phyloP scores from a whole-genome alignment of 1,140 invertebrate genomes.

The Formica selysi region DNA sequence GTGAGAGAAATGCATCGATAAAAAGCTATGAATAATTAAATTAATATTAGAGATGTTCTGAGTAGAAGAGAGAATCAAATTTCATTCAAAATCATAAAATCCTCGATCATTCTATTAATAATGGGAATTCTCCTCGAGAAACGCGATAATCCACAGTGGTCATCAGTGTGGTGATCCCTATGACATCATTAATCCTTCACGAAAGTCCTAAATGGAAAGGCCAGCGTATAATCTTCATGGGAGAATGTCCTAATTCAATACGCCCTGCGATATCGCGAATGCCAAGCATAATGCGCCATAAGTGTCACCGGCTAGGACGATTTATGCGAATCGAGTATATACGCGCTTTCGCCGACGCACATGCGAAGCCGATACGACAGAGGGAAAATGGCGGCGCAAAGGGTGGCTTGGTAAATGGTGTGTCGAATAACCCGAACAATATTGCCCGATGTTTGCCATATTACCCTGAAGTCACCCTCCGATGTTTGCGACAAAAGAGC shows the following conservation, averaged over 20 bases:
- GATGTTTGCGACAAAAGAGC: conserved; percentile 40
- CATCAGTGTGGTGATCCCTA: background rate
- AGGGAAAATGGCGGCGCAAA: conserved; percentile 57
- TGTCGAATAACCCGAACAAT: conserved; percentile 77
- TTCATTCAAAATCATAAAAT: background rate
- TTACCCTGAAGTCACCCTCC: conserved; percentile 64
- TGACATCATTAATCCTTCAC: conserved; percentile 2
- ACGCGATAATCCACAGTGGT: background rate
- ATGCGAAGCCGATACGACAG: conserved; percentile 58
- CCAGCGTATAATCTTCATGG: conserved; percentile 65
- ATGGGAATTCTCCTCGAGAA: conserved; percentile 13
- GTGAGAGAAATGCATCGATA: too few relatives aligned
- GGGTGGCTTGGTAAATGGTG: conserved; percentile 71
- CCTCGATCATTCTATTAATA: background rate
- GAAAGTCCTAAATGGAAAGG: background rate
- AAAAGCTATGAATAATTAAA: background rate
- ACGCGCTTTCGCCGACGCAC: conserved; percentile 58
- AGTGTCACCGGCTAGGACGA: conserved; percentile 68
- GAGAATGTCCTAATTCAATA: conserved; percentile 70
- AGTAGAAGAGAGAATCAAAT: background rate
- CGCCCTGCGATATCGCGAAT: conserved; percentile 24
- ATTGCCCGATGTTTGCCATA: conserved; percentile 77
- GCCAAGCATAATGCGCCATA: conserved; percentile 69
- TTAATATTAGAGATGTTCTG: background rate
- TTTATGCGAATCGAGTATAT: conserved; percentile 66